Evolutionary conservation across 2,113 vertebrate species (phyloP), one percentile per base, ranked within the genome.

Genomic region (Pseudonaja textilis): DNA sequence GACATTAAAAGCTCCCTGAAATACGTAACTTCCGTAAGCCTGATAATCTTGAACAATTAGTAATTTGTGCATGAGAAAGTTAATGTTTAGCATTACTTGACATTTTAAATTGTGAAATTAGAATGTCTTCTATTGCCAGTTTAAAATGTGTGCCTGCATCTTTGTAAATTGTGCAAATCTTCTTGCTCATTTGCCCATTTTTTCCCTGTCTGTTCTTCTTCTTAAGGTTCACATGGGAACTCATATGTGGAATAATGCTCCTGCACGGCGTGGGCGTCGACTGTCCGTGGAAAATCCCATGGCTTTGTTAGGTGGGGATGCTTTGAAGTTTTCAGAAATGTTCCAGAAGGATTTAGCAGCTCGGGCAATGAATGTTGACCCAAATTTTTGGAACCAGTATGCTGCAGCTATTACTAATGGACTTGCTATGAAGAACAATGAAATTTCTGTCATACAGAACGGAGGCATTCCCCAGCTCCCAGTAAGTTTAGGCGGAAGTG

Each of bases 241-340:
- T 10, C 99, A 99, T 97, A 99, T 99, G 99, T 99, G 99, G 99
- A 99, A 99, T 98, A 99, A 99, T 0, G 99, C 99, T 45, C 99
- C 99, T 0, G 99, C 99, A 4, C 97, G 99, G n/a, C 98, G 99
- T 0, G 99, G 99, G 92, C 98, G 99, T 55, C 98, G 99, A 42
- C 98, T 99, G 50, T 99, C 99, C 0, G 99, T 99, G 94, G 99
- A 99, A 96, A 99, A 99, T 96, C 99, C 99, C 91, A 99, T 99
- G 99, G 99, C 99, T 85, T 97, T 99, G 96, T 97, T 99, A 0
- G 99, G 99, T 0, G 98, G 99, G 0, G 99, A 99, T 0, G 98
- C 99, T 14, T 98, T 99, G 95, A 99, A 99, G 97, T 99, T 99
- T 97, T 99, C 99, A 0, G 99, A 99, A 96, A 99, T 99, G 98